Base-by-base conservation (phyloP, 2,888 invertebrate genomes). In the Tortrix viridana region DNA sequence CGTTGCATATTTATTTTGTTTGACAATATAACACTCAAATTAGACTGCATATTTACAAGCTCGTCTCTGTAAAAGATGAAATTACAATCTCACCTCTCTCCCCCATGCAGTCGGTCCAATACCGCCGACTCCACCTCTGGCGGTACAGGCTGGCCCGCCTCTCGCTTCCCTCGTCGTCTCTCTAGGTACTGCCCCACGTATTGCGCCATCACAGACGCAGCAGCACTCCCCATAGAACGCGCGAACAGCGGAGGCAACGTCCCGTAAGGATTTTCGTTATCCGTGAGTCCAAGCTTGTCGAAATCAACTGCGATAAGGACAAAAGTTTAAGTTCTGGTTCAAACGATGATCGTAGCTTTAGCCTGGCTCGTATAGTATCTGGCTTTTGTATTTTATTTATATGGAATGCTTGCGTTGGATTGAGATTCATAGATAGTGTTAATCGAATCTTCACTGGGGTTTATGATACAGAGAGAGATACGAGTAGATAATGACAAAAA, bases 251-350 rank as follows among this genome's bases (percentile, higher is more conserved):
- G 95, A 0, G 97, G 96, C 60, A 97, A 84, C 48, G 95, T 95
- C 16, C 97, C 97, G 76, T 96, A 95, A 0, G 97, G 97, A 86
- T 97, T 97, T 80, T 97, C 96, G 80, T 97, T 97, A 80, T 97
- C 97, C n/a, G 97, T 97, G 72, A 97, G 82, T 14, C 97, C 97
- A 69, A 97, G 86, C 82, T 96, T 96, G 84, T 96, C 96, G 80
- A 97, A 97, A 78, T 97, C 96, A 83, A 97, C 97, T 97, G 91
- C 41, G 50, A 37, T 37, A 20, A 50, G 5, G 32, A 18, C 12
- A 52, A 52, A 43, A 20, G 23, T 5, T 23, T 22, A 18, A 19
- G 32, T 20, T 46, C 26, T 6, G 32, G 12, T 32, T 32, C 32
- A 12, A 32, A 32, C 32, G 1, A 14, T 7, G 4, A 49, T 12